phyloP scores from a whole-genome alignment of 2,888 invertebrate genomes.

The Pantelozetes paolii region DNA sequence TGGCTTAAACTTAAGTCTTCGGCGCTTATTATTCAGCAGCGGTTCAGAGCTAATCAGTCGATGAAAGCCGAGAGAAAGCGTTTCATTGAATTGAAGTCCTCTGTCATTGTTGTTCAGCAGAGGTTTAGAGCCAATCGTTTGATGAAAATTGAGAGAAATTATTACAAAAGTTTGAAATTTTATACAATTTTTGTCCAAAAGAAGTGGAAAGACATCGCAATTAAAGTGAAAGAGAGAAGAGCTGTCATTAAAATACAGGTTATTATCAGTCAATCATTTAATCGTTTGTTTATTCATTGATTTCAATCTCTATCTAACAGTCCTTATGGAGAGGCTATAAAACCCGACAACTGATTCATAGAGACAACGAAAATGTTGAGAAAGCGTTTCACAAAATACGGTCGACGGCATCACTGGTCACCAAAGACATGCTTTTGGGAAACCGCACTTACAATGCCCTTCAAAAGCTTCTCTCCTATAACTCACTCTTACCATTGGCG shows the following conservation, averaged over 20 bases:
- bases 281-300: background rate
- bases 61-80: background rate
- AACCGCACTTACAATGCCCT: constrained; percentile 6
- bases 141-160: background rate
- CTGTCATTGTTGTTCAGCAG: constrained; percentile 14
- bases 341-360: constrained; percentile 23
- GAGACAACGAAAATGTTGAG: background rate
- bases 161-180: background rate
- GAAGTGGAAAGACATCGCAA: background rate
- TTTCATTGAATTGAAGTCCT: background rate
- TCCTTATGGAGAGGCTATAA: constrained; percentile 25
- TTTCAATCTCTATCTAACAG: constrained; percentile 13
- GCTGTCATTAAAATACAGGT: constrained; percentile 39
- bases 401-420: background rate
- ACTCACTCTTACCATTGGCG: constrained; percentile 1
- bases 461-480: constrained; percentile 6
- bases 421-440: constrained; percentile 28
- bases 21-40: background rate
- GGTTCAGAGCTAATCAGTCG: constrained; percentile 8
- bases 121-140: constrained; percentile 22
- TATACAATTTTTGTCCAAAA: constrained; percentile 9
- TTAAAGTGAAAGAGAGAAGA: background rate
- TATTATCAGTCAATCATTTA: background rate
- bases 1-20: background rate
- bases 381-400: background rate